These are phyloP conservation scores for Anseranas semipalmata DNA, from an alignment of 2,113 vertebrate genomes.

Conservation along the genomic window DNA sequence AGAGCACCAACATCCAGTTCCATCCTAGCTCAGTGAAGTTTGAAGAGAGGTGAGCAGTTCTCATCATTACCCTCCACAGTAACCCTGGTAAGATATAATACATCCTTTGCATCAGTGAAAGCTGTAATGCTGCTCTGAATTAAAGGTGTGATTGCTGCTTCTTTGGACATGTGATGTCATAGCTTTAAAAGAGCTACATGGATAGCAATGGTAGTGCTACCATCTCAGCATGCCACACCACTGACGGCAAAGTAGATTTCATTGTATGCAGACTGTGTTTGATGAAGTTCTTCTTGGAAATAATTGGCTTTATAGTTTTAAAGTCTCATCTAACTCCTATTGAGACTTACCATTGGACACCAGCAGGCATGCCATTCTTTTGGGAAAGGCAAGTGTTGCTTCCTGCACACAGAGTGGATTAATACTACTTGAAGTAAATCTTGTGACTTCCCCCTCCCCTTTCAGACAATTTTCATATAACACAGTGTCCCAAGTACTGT, in stretches of 20 bases:
- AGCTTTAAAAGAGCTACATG: accelerated
- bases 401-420: background rate
- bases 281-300: background rate
- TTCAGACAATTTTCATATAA: background rate
- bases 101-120: background rate
- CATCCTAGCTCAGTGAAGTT: conserved; percentile 79
- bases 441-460: background rate
- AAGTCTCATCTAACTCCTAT: background rate
- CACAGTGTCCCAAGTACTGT: background rate
- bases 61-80: background rate
- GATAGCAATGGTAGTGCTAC: background rate
- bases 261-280: background rate
- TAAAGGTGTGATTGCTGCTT: background rate
- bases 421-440: background rate
- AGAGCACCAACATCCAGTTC: conserved; percentile 80
- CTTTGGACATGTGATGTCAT: background rate
- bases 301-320: background rate
- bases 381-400: background rate
- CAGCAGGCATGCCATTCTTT: background rate
- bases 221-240: background rate
- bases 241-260: background rate
- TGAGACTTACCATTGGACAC: background rate
- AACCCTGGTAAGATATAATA: background rate
- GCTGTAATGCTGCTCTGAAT: background rate
- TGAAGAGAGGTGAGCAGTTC: conserved; percentile 83